phyloP scores from a whole-genome alignment of 2,113 vertebrate genomes.

The Ictalurus punctatus region DNA sequence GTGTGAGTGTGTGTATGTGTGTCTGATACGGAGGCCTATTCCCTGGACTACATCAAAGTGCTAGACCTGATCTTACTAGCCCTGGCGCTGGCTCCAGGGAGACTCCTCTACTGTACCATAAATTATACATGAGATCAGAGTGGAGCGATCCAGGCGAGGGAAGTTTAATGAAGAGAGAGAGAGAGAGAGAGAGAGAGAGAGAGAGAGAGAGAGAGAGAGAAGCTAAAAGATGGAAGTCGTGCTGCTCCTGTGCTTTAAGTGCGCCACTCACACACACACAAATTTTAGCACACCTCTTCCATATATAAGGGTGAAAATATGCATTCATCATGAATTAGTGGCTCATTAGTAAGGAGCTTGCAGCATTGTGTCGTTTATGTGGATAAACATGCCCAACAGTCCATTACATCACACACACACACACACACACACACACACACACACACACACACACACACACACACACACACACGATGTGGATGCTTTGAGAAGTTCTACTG shows the following conservation, averaged over 20 bases:
- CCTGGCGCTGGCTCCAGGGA: conserved; percentile 61
- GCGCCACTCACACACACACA: conserved; percentile 9
- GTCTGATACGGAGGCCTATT: conserved; percentile 67
- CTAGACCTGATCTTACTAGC: conserved; percentile 63
- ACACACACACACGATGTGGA: background rate
- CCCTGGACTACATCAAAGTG: conserved; percentile 73
- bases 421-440: background rate
- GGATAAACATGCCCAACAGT: conserved; percentile 46
- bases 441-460: conserved; percentile 18
- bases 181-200: conserved; percentile 11
- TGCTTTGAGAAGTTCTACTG: background rate
- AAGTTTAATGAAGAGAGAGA: conserved; percentile 45
- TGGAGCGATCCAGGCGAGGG: conserved; percentile 7
- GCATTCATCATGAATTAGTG: conserved; percentile 40
- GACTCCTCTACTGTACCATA: conserved; percentile 66
- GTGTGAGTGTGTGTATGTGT: background rate
- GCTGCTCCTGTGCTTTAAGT: conserved; percentile 18
- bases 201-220: conserved; percentile 20
- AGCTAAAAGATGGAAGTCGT: background rate
- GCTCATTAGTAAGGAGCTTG: conserved; percentile 32
- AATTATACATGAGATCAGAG: conserved; percentile 75
- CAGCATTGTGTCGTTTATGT: background rate
- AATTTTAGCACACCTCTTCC: background rate
- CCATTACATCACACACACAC: conserved; percentile 2
- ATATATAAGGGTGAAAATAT: conserved; percentile 19